Evolutionary conservation across 2,113 vertebrate genomes (phyloP), one percentile per base, ranked within the genome.

Genomic region (Sinocyclocheilus grahami): DNA sequence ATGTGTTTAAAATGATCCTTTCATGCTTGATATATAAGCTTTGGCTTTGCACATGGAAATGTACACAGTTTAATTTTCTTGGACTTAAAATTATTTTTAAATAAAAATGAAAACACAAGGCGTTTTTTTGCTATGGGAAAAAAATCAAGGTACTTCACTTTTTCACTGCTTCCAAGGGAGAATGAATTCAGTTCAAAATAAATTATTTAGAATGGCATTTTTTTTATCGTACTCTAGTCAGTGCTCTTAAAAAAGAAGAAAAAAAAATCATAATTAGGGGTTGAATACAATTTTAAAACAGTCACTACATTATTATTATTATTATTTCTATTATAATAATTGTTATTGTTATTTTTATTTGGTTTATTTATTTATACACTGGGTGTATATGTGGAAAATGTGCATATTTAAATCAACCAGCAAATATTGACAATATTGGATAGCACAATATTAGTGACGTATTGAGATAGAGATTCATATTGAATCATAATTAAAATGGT

Each of bases 1-100:
- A 90, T 89, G 89, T 91, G 90, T 88, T 86, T 42, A n/a, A 62
- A 62, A 62, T 12, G 22, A 63, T 63, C 22, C 14, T 62, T 39
- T 13, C 18, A 37, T 78, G 37, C n/a, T 48, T 48, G 5, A 22
- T 72, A n/a, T 62, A 67, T 75, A 48, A 14, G 72, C 72, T 75
- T 48, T 51, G 42, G 13, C 72, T 14, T 74, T 74, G n/a, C n/a
- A n/a, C 72, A 27, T 76, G 72, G 42, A 48, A 48, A 48, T 48
- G n/a, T 2, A 27, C 2, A 16, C 8, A 22, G 72, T 14, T 48
- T 8, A 1, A 48, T 76, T 51, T 27, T 51, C 39, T 75, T 46
- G 72, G 72, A 24, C 39, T n/a, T 46, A 2, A 24, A 46, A 13
- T 24, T 46, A 4, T 65, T 48, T 0, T 63, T 5, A 81, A 65